Evolutionary conservation across 92 coral and sea anemone genomes (phyloP).

Genomic region (Meandrina meandrites): DNA sequence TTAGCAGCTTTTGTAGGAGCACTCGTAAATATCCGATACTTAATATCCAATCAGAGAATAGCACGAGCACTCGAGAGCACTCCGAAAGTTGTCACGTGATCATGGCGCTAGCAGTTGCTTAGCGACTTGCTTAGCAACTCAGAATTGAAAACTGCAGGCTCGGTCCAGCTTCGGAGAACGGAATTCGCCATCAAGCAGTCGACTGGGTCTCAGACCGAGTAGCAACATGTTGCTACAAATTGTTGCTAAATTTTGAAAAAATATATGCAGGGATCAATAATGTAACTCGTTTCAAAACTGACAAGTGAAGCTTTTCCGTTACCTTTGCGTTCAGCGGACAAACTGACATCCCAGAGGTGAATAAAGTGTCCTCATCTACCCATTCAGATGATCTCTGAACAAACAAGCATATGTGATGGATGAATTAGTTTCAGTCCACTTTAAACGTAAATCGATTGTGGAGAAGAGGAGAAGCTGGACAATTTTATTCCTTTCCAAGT

Average conservation of each 20-base stretch:
- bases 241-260: no score
- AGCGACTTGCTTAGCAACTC: no score
- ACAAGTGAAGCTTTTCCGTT: background rate
- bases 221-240: no score
- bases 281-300: background rate
- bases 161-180: no score
- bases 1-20: background rate
- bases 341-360: slow-evolving; percentile 75
- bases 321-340: slow-evolving; percentile 95
- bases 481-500: background rate
- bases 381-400: slow-evolving; percentile 80
- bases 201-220: no score
- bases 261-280: background rate
- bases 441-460: background rate
- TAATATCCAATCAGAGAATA: no score
- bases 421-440: background rate
- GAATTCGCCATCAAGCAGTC: no score
- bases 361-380: slow-evolving; percentile 74
- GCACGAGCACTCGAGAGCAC: no score
- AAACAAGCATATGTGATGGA: background rate
- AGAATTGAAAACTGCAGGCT: no score
- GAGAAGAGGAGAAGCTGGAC: background rate
- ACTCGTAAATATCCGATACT: background rate
- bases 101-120: no score
- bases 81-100: no score